A percentile compares a stretch with the other conserved stretches of the same genome.
These are phyloP conservation scores for Oriolus oriolus DNA, from an alignment of 2,113 vertebrate species.

Conservation along the genomic window DNA sequence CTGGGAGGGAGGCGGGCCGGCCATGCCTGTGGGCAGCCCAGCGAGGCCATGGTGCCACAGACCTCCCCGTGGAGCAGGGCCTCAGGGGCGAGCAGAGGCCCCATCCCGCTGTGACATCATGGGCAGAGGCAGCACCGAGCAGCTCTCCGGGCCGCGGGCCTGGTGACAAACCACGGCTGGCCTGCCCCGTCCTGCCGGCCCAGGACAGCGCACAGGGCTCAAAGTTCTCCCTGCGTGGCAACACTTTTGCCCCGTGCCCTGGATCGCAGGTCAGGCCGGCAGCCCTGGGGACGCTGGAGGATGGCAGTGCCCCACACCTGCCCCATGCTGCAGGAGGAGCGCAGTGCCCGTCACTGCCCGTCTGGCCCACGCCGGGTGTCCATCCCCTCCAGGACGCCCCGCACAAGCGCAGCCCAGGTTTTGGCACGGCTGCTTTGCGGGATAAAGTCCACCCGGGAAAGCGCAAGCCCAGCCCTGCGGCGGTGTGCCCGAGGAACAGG, in stretches of 20 bases:
- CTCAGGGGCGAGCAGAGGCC: background rate
- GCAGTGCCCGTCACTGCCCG: accelerated
- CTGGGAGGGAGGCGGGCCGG: background rate
- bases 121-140: background rate
- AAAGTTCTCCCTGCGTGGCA: background rate
- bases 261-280: background rate
- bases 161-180: accelerated
- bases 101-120: background rate
- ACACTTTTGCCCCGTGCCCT: background rate
- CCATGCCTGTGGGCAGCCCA: background rate
- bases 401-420: background rate
- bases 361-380: accelerated
- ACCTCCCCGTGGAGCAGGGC: background rate
- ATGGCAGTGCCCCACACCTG: background rate
- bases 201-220: background rate
- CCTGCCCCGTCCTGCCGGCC: background rate
- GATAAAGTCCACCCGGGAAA: background rate
- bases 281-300: background rate
- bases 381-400: background rate
- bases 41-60: background rate
- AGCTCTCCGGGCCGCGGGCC: background rate
- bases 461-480: background rate
- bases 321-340: background rate
- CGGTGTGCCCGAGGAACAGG: accelerated
- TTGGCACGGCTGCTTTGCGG: background rate